phyloP scores from a whole-genome alignment of 2,888 invertebrate species.

The Agrotis ipsilon region DNA sequence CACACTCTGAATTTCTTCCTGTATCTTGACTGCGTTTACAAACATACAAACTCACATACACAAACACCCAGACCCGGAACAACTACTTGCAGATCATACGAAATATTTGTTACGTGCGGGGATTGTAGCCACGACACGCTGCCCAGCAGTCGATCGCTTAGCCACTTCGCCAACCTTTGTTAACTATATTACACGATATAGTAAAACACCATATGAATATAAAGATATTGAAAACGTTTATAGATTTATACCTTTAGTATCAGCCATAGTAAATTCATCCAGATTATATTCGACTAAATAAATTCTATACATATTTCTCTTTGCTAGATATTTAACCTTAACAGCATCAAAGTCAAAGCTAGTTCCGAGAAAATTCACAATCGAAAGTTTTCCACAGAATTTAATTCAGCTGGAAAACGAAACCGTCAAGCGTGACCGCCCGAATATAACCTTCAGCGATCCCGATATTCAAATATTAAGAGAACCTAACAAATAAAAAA shows the following conservation, averaged over 20 bases:
- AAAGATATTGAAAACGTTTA: neutral
- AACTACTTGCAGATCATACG: too few species aligned
- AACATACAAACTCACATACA: too few species aligned
- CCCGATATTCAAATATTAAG: constrained; percentile 49
- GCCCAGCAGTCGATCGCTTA: too few species aligned
- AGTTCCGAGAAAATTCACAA: constrained; percentile 9
- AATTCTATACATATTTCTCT: neutral
- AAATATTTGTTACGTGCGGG: too few species aligned
- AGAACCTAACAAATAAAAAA: constrained; percentile 56
- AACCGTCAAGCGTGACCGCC: constrained; percentile 18
- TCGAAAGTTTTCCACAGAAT: constrained; percentile 2
- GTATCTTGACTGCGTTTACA: too few species aligned
- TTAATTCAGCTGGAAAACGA: constrained; percentile 38
- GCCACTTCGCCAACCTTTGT: too few species aligned
- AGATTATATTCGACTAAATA: neutral
- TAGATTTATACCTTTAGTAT: neutral
- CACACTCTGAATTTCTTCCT: too few species aligned
- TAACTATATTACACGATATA: neutral
- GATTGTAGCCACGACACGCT: too few species aligned
- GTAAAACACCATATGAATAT: too few species aligned
- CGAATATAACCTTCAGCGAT: constrained; percentile 31
- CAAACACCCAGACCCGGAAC: too few species aligned
- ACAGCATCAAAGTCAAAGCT: neutral
- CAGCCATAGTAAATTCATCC: neutral
- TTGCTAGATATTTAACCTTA: neutral